Conservation (phyloP, 2,888 invertebrate genomes). For the Brenthis hecate region DNA sequence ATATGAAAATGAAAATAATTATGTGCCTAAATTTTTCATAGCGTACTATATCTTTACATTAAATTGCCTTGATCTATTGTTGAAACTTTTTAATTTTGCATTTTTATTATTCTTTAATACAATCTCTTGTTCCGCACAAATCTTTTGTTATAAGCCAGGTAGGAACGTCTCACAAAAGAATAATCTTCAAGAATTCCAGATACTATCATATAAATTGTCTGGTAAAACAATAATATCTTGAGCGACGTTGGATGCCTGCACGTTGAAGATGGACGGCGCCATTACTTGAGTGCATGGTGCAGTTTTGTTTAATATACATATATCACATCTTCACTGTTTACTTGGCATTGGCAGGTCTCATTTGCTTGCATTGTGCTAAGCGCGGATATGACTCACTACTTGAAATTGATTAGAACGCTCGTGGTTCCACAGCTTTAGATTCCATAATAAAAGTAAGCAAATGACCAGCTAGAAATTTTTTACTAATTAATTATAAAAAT, state of each 20-base stretch:
- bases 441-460: conserved; percentile 8
- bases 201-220: conserved; percentile 35
- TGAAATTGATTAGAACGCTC: neutral
- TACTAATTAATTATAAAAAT: no score
- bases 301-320: neutral
- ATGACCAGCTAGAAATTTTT: no score
- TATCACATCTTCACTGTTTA: neutral
- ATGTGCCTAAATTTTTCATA: no score
- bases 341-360: neutral
- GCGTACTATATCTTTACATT: no score
- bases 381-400: neutral
- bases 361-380: neutral
- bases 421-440: neutral
- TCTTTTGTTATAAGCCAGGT: neutral
- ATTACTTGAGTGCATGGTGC: conserved; percentile 4
- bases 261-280: conserved; percentile 27
- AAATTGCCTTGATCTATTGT: no score
- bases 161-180: conserved; percentile 25
- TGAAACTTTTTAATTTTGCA: no score
- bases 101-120: no score
- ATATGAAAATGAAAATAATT: no score
- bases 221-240: conserved; percentile 40
- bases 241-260: conserved; percentile 41
- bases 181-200: conserved; percentile 31
- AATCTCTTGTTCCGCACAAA: no score